Conservation (phyloP, 2,888 invertebrate genomes). For the Microctonus brassicae region DNA sequence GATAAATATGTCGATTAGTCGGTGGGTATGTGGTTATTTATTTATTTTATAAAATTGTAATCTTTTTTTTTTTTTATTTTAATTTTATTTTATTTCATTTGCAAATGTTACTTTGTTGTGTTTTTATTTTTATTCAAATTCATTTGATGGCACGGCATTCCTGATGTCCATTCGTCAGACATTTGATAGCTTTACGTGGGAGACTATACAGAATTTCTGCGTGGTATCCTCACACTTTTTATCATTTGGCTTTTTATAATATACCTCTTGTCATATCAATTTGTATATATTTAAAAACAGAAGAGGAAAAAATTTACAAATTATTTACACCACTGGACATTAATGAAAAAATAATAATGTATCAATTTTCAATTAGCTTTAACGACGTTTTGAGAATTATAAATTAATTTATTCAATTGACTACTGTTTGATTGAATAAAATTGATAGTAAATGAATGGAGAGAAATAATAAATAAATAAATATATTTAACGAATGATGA, state of each 20-base stretch:
- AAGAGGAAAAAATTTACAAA: too few relatives aligned
- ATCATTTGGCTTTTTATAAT: background rate
- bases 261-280: background rate
- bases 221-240: conserved; percentile 45
- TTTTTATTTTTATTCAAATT: conserved; percentile 40
- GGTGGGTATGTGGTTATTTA: background rate
- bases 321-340: too few relatives aligned
- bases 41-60: background rate
- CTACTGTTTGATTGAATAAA: too few relatives aligned
- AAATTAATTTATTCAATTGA: too few relatives aligned
- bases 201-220: conserved; percentile 61
- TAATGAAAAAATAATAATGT: too few relatives aligned
- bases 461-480: too few relatives aligned
- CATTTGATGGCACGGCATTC: conserved; percentile 67
- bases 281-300: background rate
- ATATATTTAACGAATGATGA: conserved; percentile 13
- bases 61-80: background rate
- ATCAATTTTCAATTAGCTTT: too few relatives aligned
- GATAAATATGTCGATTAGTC: too few relatives aligned
- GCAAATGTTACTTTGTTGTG: background rate
- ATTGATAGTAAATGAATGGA: too few relatives aligned
- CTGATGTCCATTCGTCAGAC: conserved; percentile 66
- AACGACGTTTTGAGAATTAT: too few relatives aligned
- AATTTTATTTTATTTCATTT: background rate
- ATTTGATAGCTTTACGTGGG: conserved; percentile 67